Percentiles rank a stretch among this genome's conserved stretches.
Conservation (phyloP, 2,888 invertebrate species). For the Drosophila quinaria region DNA sequence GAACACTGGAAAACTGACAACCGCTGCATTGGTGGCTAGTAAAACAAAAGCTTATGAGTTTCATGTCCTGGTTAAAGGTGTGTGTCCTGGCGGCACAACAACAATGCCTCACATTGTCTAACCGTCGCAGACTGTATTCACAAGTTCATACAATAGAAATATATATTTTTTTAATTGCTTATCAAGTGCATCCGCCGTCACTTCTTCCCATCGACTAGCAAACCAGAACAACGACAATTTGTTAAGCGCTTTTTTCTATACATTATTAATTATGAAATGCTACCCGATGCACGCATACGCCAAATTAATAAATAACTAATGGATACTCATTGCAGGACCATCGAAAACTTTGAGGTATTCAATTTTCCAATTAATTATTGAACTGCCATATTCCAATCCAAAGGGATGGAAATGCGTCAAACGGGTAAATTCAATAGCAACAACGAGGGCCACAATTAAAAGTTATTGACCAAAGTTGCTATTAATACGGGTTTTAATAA, state of each 20-base stretch:
- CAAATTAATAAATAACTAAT: constrained; percentile 57
- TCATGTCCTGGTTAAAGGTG: constrained; percentile 29
- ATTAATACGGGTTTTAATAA: not conserved
- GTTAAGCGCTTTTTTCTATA: constrained; percentile 27
- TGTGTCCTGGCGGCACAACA: constrained; percentile 11
- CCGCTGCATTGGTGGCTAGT: constrained; percentile 70
- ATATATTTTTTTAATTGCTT: constrained; percentile 54
- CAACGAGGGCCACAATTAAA: constrained; percentile 6
- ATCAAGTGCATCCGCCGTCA: constrained; percentile 33
- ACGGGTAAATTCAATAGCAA: constrained; percentile 23
- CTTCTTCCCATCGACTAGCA: not conserved
- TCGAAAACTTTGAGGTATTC: constrained; percentile 48
- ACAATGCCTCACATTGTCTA: constrained; percentile 46
- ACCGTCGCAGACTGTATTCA: constrained; percentile 50
- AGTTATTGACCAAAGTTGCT: not conserved
- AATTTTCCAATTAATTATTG: constrained; percentile 45
- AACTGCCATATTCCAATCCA: constrained; percentile 11
- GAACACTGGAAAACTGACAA: constrained; percentile 5
- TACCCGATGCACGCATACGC: constrained; percentile 47
- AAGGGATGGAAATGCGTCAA: constrained; percentile 35
- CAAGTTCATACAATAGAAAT: constrained; percentile 51
- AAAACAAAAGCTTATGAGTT: constrained; percentile 76
- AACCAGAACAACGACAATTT: constrained; percentile 34
- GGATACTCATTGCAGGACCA: constrained; percentile 35
- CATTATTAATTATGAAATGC: constrained; percentile 44